Percentiles rank a stretch among this genome's conserved stretches.
phyloP scores from a whole-genome alignment of 2,113 vertebrate species.

The Cranoglanis bouderius region DNA sequence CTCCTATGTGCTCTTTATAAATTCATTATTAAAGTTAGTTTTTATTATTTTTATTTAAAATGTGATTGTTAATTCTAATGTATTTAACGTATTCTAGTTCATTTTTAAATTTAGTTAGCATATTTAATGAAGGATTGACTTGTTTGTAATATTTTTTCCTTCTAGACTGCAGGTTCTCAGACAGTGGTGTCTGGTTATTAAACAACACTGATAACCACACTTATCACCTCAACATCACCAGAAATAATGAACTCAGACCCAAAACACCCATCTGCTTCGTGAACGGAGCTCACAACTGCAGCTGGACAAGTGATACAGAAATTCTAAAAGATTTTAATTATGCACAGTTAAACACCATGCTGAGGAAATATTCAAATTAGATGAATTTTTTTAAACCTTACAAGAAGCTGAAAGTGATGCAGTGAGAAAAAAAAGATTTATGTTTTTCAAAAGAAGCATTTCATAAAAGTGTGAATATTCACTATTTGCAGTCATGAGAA shows the following conservation, averaged over 20 bases:
- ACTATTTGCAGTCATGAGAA: background rate
- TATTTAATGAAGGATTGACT: background rate
- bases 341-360: too few species aligned
- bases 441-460: background rate
- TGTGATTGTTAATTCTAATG: background rate
- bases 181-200: background rate
- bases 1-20: background rate
- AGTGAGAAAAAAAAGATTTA: background rate
- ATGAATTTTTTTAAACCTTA: background rate
- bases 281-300: background rate
- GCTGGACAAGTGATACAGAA: background rate
- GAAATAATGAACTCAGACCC: background rate
- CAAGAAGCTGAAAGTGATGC: background rate
- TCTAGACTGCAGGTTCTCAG: background rate
- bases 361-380: background rate
- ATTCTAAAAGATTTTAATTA: background rate
- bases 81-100: background rate
- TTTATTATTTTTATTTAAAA: background rate
- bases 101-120: background rate
- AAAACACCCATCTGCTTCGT: background rate
- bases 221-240: background rate
- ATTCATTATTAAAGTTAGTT: background rate
- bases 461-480: background rate
- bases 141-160: background rate
- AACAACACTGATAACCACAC: rapidly evolving